These are phyloP conservation scores for Liopterus haemorrhoidalis DNA, from an alignment of 2,888 invertebrate species.

Conservation along the genomic window DNA sequence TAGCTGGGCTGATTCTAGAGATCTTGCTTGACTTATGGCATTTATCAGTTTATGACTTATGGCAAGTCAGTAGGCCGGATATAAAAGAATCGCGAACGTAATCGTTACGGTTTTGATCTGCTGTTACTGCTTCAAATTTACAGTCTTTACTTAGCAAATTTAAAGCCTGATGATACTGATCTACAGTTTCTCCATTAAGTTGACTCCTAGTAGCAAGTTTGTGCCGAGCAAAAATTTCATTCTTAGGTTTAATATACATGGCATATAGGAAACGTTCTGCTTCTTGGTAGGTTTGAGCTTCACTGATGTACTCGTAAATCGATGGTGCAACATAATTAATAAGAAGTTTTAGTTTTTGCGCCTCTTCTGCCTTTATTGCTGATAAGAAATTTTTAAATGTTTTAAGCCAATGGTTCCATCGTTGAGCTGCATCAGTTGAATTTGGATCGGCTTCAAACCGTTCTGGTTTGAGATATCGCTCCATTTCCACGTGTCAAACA, in stretches of 20 bases:
- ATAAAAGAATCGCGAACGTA: not conserved
- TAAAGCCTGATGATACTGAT: not conserved
- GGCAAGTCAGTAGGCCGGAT: not conserved
- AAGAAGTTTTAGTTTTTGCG: not conserved
- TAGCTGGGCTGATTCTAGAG: constrained; percentile 1
- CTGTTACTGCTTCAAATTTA: constrained; percentile 1
- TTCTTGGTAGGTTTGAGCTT: not conserved
- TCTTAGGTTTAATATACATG: not conserved
- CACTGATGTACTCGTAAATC: not conserved
- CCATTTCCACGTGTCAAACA: too few species aligned
- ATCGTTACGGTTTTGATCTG: not conserved
- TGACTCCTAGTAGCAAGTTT: constrained; percentile 5
- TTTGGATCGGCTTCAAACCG: constrained; percentile 4
- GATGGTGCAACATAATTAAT: not conserved
- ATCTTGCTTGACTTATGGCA: not conserved
- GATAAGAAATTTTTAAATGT: constrained; percentile 4
- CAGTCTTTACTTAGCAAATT: constrained; percentile 3
- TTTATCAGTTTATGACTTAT: too few species aligned
- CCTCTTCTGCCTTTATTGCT: not conserved
- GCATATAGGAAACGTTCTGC: not conserved
- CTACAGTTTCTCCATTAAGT: not conserved
- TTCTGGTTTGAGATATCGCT: too few species aligned
- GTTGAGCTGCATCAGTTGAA: constrained; percentile 1
- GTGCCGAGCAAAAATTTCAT: constrained; percentile 8
- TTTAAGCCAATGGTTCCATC: constrained; percentile 4